Percentiles rank a stretch among this genome's conserved stretches.
These are phyloP conservation scores for Baronia brevicornis DNA, from an alignment of 2,888 invertebrate genomes.

Conservation along the genomic window DNA sequence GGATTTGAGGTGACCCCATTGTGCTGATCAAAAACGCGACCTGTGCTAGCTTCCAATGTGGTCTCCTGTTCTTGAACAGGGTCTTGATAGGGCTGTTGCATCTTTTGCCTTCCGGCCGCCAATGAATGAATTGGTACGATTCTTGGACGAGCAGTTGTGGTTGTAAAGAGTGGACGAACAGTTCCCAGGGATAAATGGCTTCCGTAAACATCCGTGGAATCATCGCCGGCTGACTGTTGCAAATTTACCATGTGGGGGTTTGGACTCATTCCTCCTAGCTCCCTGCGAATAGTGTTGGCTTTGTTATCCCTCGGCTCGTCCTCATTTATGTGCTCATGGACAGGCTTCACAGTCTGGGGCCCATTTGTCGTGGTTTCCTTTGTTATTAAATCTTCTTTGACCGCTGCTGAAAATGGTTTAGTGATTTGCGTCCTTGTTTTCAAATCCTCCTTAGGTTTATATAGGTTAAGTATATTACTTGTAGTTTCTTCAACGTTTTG, in stretches of 20 bases:
- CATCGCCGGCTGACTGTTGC: slow-evolving; percentile 78
- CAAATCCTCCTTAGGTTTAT: slow-evolving; percentile 50
- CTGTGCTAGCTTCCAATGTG: slow-evolving; percentile 70
- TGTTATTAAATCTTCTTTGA: slow-evolving; percentile 51
- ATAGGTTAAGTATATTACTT: slow-evolving; percentile 45
- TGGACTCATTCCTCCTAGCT: slow-evolving; percentile 74
- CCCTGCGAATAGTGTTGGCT: slow-evolving; percentile 78
- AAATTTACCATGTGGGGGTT: slow-evolving; percentile 74
- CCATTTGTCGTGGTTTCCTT: slow-evolving; percentile 58
- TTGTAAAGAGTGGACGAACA: slow-evolving; percentile 80
- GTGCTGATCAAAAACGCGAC: slow-evolving; percentile 64
- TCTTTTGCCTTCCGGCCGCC: slow-evolving; percentile 63
- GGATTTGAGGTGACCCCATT: slow-evolving; percentile 69
- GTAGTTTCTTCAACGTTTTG: slow-evolving; percentile 47
- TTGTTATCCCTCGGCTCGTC: slow-evolving; percentile 56
- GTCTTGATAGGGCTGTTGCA: slow-evolving; percentile 64
- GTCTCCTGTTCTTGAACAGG: slow-evolving; percentile 56
- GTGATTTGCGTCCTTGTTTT: slow-evolving; percentile 48
- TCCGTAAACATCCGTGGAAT: slow-evolving; percentile 81
- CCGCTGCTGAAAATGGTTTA: slow-evolving; percentile 46
- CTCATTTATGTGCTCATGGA: slow-evolving; percentile 66
- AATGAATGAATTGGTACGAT: slow-evolving; percentile 69
- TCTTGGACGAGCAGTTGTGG: slow-evolving; percentile 75
- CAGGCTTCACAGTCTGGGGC: slow-evolving; percentile 65
- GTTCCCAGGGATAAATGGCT: slow-evolving; percentile 78